Conservation (phyloP, 2,797 vertebrate genomes). For the Gymnopithys bicolor region DNA sequence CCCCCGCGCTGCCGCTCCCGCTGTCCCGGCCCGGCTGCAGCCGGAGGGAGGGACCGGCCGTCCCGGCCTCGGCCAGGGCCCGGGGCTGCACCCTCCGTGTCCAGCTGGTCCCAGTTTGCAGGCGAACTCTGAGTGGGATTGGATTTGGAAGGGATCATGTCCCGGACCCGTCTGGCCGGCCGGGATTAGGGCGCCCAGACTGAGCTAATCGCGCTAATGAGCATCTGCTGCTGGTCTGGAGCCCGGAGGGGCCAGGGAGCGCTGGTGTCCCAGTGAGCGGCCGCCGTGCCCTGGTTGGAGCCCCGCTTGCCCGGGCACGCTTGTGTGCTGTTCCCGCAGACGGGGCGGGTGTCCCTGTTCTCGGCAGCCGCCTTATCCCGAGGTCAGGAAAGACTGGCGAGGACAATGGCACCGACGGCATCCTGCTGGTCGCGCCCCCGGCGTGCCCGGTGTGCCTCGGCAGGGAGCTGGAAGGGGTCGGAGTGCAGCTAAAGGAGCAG, state of each 20-base stretch:
- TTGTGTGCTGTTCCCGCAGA: neutral
- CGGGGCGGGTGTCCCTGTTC: accelerated
- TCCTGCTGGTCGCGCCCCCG: neutral
- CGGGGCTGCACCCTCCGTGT: no score
- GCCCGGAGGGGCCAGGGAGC: neutral
- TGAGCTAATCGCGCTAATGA: neutral
- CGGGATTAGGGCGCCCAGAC: neutral
- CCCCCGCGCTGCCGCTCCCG: neutral
- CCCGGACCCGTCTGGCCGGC: neutral
- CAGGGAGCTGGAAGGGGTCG: neutral
- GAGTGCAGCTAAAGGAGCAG: neutral
- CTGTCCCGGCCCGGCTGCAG: neutral
- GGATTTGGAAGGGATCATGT: neutral
- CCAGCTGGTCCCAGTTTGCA: neutral
- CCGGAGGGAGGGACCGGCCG: neutral
- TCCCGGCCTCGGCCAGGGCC: no score
- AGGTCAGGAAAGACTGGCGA: neutral
- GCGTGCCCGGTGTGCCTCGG: neutral
- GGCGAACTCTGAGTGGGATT: neutral
- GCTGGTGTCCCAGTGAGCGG: accelerated
- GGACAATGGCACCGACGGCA: neutral
- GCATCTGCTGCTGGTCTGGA: neutral
- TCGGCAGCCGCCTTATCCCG: neutral
- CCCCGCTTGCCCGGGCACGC: accelerated
- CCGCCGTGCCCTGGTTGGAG: neutral